A percentile compares a stretch with the other conserved stretches of the same genome.
These are phyloP conservation scores for Anableps anableps DNA, from an alignment of 2,797 vertebrate species.

Conservation along the genomic window DNA sequence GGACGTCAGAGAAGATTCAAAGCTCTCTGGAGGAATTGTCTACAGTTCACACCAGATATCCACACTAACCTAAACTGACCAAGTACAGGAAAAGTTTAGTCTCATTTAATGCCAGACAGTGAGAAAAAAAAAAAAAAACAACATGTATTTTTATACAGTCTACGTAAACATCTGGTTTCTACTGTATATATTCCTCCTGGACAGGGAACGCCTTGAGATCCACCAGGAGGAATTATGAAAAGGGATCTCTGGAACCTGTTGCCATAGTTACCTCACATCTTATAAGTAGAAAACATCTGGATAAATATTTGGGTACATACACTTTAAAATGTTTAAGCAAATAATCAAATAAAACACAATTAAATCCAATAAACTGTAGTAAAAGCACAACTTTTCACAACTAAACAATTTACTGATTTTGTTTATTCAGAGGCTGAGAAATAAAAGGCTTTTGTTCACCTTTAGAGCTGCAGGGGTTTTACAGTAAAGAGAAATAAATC, in stretches of 20 bases:
- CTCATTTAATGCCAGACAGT: neutral
- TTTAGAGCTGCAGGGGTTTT: neutral
- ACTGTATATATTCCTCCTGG: neutral
- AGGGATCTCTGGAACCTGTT: neutral
- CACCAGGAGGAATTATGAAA: neutral
- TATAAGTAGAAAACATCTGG: neutral
- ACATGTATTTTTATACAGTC: neutral
- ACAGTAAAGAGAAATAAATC: neutral
- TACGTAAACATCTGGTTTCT: neutral
- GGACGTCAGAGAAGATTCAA: neutral
- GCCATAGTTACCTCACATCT: neutral
- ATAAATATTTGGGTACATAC: neutral
- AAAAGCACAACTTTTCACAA: neutral
- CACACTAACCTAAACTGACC: neutral
- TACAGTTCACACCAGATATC: neutral
- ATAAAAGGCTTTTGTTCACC: neutral
- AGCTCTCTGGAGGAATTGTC: neutral
- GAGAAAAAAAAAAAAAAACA: neutral
- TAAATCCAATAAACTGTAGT: neutral
- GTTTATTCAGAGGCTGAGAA: neutral
- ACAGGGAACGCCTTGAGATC: neutral
- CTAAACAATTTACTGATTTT: neutral
- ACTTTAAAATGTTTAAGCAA: neutral
- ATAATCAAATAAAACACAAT: neutral
- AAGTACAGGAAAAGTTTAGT: neutral